These are phyloP conservation scores for Papilio gigon DNA, from an alignment of 2,888 invertebrate species.

Conservation along the genomic window DNA sequence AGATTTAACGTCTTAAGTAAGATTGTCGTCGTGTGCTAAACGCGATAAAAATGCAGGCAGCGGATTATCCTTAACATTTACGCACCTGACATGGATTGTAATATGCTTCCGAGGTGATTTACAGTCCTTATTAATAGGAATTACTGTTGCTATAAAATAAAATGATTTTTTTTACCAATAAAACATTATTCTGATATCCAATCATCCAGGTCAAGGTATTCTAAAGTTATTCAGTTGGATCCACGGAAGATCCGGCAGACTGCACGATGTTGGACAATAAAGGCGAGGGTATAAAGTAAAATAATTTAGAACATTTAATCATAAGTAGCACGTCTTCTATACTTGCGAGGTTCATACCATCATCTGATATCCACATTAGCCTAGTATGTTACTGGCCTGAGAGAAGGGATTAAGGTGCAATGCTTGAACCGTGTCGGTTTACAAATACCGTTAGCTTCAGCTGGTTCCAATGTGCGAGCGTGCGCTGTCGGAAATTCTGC, in stretches of 20 bases:
- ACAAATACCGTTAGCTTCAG: conserved; percentile 11
- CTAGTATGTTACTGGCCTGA: neutral
- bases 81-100: conserved; percentile 10
- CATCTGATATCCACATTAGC: neutral
- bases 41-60: conserved; percentile 57
- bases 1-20: conserved; percentile 45
- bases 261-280: neutral
- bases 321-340: neutral
- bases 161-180: neutral
- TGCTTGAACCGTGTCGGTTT: conserved; percentile 3
- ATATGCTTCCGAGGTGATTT: neutral
- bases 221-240: too few relatives aligned
- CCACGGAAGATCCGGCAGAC: too few relatives aligned
- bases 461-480: neutral
- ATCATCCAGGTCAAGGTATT: neutral
- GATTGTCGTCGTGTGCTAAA: conserved; percentile 42
- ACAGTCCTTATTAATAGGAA: neutral
- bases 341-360: neutral
- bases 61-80: conserved; percentile 53
- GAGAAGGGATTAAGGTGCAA: neutral
- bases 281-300: neutral
- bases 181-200: neutral
- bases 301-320: neutral
- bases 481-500: conserved; percentile 8
- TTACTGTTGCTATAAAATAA: neutral